These are phyloP conservation scores for Sebastes diaconus DNA, from an alignment of 2,797 vertebrate genomes.

Conservation along the genomic window DNA sequence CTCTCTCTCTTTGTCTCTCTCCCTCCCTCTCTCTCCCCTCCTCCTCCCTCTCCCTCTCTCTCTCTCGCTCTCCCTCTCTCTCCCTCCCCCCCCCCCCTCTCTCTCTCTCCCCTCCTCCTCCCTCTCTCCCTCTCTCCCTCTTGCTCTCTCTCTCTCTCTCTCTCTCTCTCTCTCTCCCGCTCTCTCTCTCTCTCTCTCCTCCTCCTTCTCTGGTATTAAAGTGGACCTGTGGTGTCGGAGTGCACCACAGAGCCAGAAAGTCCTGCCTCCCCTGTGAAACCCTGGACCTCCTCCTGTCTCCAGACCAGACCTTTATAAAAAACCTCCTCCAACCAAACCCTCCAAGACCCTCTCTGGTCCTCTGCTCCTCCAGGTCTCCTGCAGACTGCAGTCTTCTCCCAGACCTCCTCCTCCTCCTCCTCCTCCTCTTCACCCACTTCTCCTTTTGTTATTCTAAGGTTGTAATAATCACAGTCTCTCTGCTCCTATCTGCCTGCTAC, in stretches of 20 bases:
- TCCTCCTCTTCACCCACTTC: constrained; percentile 4
- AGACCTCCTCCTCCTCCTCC: neutral
- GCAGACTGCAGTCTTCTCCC: neutral
- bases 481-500: constrained; percentile 22
- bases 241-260: constrained; percentile 67
- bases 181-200: neutral
- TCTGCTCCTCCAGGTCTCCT: neutral
- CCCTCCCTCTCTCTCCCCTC: neutral
- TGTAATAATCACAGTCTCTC: constrained; percentile 54
- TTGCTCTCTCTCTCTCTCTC: neutral
- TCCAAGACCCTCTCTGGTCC: constrained; percentile 40
- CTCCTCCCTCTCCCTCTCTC: too few relatives aligned
- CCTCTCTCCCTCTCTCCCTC: neutral
- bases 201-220: constrained; percentile 58
- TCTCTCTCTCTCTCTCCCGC: neutral
- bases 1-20: neutral
- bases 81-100: too few relatives aligned
- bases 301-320: constrained; percentile 27
- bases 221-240: constrained; percentile 68
- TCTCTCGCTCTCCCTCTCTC: too few relatives aligned
- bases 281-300: constrained; percentile 74
- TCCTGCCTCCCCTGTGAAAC: constrained; percentile 73
- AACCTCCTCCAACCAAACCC: constrained; percentile 2
- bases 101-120: constrained; percentile 10
- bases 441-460: constrained; percentile 56